phyloP scores from a whole-genome alignment of 2,797 vertebrate species.

The Squalus acanthias region DNA sequence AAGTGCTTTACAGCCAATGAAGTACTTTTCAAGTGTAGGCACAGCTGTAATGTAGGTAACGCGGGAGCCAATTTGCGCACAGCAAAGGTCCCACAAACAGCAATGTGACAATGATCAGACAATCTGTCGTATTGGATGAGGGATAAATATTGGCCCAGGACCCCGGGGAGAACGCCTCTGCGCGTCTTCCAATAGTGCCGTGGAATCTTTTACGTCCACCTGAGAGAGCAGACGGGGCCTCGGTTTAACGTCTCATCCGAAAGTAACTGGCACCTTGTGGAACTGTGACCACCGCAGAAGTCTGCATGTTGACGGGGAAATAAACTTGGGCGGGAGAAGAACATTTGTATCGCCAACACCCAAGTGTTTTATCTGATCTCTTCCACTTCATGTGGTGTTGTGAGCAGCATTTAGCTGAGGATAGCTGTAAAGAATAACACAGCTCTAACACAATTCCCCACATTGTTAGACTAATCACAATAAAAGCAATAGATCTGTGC shows the following conservation, averaged over 20 bases:
- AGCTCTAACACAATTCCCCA: not conserved
- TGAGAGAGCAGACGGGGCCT: not conserved
- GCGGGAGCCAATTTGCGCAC: no score
- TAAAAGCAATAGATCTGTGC: not conserved
- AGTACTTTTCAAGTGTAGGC: no score
- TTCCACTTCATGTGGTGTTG: not conserved
- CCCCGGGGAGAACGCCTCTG: not conserved
- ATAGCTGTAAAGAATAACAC: not conserved
- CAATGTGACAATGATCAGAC: not conserved
- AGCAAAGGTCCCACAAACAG: not conserved
- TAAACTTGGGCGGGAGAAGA: not conserved
- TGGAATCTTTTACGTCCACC: no score
- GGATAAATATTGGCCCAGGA: not conserved
- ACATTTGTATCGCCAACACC: not conserved
- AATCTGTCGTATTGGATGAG: not conserved
- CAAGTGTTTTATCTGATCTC: not conserved
- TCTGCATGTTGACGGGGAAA: not conserved
- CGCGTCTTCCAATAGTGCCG: not conserved
- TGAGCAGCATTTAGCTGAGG: not conserved
- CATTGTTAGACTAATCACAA: not conserved
- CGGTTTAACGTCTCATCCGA: not conserved
- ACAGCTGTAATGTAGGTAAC: no score
- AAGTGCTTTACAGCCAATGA: no score
- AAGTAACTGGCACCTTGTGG: not conserved
- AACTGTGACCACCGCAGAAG: not conserved